Evolutionary conservation across 2,113 vertebrate genomes (phyloP), one percentile per base, ranked within the genome.

Genomic region (Cinclus cinclus): DNA sequence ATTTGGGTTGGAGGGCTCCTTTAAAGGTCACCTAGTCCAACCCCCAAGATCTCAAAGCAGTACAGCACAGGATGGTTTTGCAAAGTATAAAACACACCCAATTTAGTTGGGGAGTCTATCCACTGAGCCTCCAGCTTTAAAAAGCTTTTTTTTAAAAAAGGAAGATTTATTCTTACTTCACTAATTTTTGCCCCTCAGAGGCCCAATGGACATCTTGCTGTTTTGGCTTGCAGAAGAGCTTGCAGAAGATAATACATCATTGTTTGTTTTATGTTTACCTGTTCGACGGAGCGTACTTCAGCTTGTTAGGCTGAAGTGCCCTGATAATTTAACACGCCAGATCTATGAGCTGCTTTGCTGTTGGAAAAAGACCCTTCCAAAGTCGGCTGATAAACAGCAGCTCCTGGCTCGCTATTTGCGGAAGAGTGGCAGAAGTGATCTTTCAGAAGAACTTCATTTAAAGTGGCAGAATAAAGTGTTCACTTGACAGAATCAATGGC

Each of bases 291-390:
- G 98, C 27, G n/a, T 98, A 11, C 27, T 98, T 59, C 99, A 99
- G 96, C 97, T 99, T 94, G 97, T 98, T 93, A 98, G 84, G 67
- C 96, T 99, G 55, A 98, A 98, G 92, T 97, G 95, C 12, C 98
- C 98, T 6, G 97, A 98, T 50, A 95, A 97, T 71, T 94, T 97
- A 68, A 94, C 97, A 10, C 85, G 97, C 9, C 99, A 98, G 97
- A 98, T 98, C 94, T 98, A 98, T 18, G 97, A 98, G 39, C 80
- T 99, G 35, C 98, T 99, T 91, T 97, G 94, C 94, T 98, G 97
- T 96, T 99, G 99, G 98, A 98, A 98, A 83, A 98, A 97, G 78
- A 98, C 97, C 10, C 98, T 98, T 70, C 98, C 98, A 5, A 97
- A 95, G 82, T 96, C 39, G 0, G 96, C 97, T 3, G 97, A 98